Evolutionary conservation across 2,797 vertebrate genomes (phyloP).

Genomic region (Megalops cyprinoides): DNA sequence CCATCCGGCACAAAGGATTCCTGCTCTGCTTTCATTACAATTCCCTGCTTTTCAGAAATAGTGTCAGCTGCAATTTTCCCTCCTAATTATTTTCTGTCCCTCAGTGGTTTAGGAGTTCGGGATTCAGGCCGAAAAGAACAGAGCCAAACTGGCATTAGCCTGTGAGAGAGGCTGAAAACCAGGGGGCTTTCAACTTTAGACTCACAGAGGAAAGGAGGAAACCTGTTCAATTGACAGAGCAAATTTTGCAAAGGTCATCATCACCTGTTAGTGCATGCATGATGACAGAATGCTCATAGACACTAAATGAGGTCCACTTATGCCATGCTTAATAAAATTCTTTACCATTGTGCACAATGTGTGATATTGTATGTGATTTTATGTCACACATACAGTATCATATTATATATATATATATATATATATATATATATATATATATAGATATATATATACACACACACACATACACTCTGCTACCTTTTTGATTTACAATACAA

Average conservation of each 20-base stretch:
- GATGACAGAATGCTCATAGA: background rate
- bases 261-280: background rate
- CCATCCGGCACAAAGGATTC: constrained; percentile 74
- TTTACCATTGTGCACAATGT: background rate
- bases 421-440: no score
- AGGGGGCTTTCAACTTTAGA: background rate
- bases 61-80: constrained; percentile 82
- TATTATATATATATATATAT: no score
- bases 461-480: constrained; percentile 41
- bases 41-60: constrained; percentile 83
- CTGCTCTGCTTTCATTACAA: constrained; percentile 82
- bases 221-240: background rate
- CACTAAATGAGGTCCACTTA: background rate
- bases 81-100: constrained; percentile 81
- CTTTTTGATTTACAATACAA: constrained; percentile 86
- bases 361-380: no score
- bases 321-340: background rate
- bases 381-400: no score
- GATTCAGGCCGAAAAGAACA: constrained; percentile 67
- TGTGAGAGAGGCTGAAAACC: background rate
- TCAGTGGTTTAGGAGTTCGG: constrained; percentile 75
- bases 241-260: background rate
- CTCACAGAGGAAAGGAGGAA: background rate
- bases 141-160: constrained; percentile 17
- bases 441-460: no score